Base-by-base conservation (phyloP, 1,140 invertebrate genomes). In the Eufriesea mexicana region DNA sequence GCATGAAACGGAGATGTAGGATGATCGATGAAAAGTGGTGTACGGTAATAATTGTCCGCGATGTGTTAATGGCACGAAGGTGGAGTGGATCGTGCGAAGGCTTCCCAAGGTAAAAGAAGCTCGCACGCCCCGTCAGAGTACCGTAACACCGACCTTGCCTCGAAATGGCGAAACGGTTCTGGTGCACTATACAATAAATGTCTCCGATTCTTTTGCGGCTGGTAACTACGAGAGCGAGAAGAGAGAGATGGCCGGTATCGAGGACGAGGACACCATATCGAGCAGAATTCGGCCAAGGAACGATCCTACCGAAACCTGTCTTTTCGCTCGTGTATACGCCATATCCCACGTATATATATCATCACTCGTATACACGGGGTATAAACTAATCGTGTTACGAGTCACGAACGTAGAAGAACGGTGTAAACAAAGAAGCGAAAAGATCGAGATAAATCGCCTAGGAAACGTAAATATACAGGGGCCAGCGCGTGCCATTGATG, bases 141-240 rank as follows among this genome's bases (percentile, higher is more conserved):
- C 92, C 93, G 93, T 93, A 93, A 93, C 86, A 84, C 62, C 91
- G 92, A 93, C 91, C 90, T 93, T 91, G 92, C 84, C 91, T 89
- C 62, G 74, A 88, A 90, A 90, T 85, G 90, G 91, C 67, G 82
- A 90, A 85, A 88, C 85, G 20, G 55, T 79, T 51, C 74, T 55
- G 79, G 74, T 85, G 72, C 84, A 78, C 73, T 79, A n/a, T n/a
- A 87, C 85, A 86, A 86, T 84, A 85, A 88, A 86, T 83, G 79
- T 80, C 82, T 82, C 78, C 86, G 85, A 87, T 86, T 86, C 83
- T 77, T 79, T 51, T 25, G 47, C 68, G 47, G 67, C 61, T 79
- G 86, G 62, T 76, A 54, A n/a, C 66, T 20, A 72, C 62, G n/a
- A 42, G 67, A 45, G n/a, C 23, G 47, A 82, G 70, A 35, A 42